Percentiles rank a stretch among this genome's conserved stretches.
phyloP scores from a whole-genome alignment of 2,888 invertebrate genomes.

The Drosophila merina region DNA sequence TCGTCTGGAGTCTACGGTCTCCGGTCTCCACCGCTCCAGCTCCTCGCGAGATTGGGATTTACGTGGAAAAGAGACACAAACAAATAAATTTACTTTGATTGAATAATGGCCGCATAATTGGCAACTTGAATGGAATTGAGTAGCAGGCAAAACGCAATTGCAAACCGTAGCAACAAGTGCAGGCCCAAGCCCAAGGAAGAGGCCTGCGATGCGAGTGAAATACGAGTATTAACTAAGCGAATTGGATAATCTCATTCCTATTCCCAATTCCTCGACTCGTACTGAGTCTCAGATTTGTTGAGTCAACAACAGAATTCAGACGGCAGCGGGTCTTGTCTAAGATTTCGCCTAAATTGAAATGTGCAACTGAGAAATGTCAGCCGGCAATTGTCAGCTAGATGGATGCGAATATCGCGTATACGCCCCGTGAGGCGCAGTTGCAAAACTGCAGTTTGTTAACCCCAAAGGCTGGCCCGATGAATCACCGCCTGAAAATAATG shows the following conservation, averaged over 20 bases:
- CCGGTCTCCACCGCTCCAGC: background rate
- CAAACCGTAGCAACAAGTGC: conserved; percentile 57
- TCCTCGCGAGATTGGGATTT: conserved; percentile 41
- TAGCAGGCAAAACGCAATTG: conserved; percentile 83
- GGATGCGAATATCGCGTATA: conserved; percentile 72
- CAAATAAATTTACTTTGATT: conserved; percentile 85
- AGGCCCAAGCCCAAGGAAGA: conserved; percentile 14
- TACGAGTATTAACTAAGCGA: conserved; percentile 71
- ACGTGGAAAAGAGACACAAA: conserved; percentile 82
- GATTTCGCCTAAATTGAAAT: conserved; percentile 79
- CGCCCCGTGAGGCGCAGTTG: conserved; percentile 51
- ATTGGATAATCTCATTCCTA: conserved; percentile 78
- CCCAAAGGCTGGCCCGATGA: conserved; percentile 20
- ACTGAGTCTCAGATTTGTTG: conserved; percentile 12
- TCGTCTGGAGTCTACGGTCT: conserved; percentile 7
- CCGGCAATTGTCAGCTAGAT: conserved; percentile 76
- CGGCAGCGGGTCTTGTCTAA: conserved; percentile 60
- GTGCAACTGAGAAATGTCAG: conserved; percentile 82
- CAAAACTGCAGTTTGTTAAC: conserved; percentile 48
- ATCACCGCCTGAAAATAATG: conserved; percentile 5
- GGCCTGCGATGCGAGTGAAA: conserved; percentile 11
- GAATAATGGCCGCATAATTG: conserved; percentile 84
- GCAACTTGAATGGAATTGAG: conserved; percentile 85
- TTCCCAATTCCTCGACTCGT: conserved; percentile 20
- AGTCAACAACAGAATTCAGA: conserved; percentile 29